Conservation (phyloP, 1,140 invertebrate genomes). For the Drosophila ironensis region DNA sequence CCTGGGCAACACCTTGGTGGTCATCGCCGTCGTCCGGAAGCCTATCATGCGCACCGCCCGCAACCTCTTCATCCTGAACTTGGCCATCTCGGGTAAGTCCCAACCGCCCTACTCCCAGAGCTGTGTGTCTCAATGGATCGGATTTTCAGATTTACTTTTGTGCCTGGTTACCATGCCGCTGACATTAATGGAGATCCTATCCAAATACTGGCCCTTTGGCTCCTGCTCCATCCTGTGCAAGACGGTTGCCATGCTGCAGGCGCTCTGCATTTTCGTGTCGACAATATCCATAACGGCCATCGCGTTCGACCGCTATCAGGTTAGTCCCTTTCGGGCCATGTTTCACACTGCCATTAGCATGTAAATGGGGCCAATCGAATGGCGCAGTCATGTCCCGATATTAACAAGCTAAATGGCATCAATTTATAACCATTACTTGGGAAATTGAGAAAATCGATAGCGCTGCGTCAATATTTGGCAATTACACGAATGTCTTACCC, state of each 20-base stretch:
- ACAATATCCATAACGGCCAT: slow-evolving; percentile 95
- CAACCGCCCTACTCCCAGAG: background rate
- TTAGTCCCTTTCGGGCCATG: slow-evolving; percentile 62
- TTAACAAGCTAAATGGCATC: slow-evolving; percentile 27
- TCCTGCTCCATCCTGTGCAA: slow-evolving; percentile 88
- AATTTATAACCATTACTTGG: slow-evolving; percentile 32
- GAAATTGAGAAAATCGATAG: slow-evolving; percentile 28
- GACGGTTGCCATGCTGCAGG: slow-evolving; percentile 90
- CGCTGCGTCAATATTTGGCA: slow-evolving; percentile 35
- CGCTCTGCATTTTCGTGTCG: slow-evolving; percentile 93
- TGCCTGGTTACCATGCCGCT: slow-evolving; percentile 93
- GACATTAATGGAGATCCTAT: slow-evolving; percentile 90
- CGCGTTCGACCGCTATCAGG: slow-evolving; percentile 91
- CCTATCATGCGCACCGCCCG: slow-evolving; percentile 92
- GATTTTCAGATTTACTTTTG: slow-evolving; percentile 86
- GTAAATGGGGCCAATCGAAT: slow-evolving; percentile 15
- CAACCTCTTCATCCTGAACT: slow-evolving; percentile 95
- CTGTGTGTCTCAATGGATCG: slow-evolving; percentile 2
- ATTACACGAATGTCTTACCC: slow-evolving; percentile 21
- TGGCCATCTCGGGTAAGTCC: slow-evolving; percentile 87
- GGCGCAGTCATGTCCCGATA: slow-evolving; percentile 18
- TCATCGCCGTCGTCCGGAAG: slow-evolving; percentile 89
- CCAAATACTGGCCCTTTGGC: slow-evolving; percentile 89
- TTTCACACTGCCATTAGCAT: slow-evolving; percentile 11
- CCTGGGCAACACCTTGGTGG: slow-evolving; percentile 90